Base-by-base conservation (phyloP, 2,113 vertebrate species). In the Jaculus jaculus region DNA sequence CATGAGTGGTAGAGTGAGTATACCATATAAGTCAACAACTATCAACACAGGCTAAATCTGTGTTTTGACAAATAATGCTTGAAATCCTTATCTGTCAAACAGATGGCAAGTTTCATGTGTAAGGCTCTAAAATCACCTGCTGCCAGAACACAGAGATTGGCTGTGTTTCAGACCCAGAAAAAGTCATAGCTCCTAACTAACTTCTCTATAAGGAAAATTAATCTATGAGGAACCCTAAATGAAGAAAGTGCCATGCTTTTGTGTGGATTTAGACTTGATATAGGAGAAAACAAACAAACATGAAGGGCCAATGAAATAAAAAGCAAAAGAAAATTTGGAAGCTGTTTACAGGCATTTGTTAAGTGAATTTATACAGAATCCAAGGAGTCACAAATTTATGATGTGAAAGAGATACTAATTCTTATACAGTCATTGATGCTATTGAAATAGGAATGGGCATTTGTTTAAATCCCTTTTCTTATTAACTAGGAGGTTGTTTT, bases 391-490 rank as follows among this genome's bases (percentile, higher is more conserved):
- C n/a, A 91, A 82, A 83, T 58, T 71, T 84, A 18, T 84, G 58
- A 61, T 66, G 39, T 66, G 12, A 58, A 92, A 92, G 63, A 80
- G 85, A 68, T 37, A n/a, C 88, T 84, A 82, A 93, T 93, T 93
- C 39, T 79, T 93, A 63, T 91, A 5, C 82, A 47, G 60, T 90
- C 28, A 81, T 5, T 60, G 68, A 81, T 92, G 61, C 28, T 91
- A 58, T 32, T 75, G 83, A 88, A 92, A 94, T 66, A 37, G 65
- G 89, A 93, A 86, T 83, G 51, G 39, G 39, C 20, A 86, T 95
- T 93, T 91, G 65, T 83, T 89, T 93, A 75, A 89, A 78, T 89
- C 21, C 51, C 17, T 10, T 92, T 90, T 91, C 74, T 95, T 84
- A 94, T 89, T 80, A 95, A 74, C 81, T 80, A 30, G 39, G 18